Evolutionary conservation across 2,888 invertebrate species (phyloP).

Genomic region (Yponomeuta malinellus): DNA sequence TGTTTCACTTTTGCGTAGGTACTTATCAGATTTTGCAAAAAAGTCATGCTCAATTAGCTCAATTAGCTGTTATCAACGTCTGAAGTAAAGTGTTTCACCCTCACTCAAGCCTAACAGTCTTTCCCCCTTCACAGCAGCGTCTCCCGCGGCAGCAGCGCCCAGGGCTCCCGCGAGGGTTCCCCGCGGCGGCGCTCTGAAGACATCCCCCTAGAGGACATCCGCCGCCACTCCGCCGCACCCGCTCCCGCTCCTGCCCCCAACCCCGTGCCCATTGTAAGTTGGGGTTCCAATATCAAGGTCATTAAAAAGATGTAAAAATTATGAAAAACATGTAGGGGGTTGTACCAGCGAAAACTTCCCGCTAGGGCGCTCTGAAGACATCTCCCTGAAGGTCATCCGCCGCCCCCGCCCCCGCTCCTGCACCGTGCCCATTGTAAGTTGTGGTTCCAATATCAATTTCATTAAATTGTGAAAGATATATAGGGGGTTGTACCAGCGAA

Average conservation of each 20-base stretch:
- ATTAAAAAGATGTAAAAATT: too few relatives aligned
- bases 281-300: background rate
- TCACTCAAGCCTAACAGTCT: background rate
- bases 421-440: slow-evolving; percentile 15
- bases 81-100: background rate
- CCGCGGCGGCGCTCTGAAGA: slow-evolving; percentile 87
- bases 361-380: slow-evolving; percentile 75
- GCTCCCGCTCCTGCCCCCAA: slow-evolving; percentile 72
- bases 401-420: slow-evolving; percentile 72
- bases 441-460: too few relatives aligned
- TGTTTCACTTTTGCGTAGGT: too few relatives aligned
- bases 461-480: too few relatives aligned
- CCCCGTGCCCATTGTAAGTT: slow-evolving; percentile 28
- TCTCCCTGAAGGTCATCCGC: slow-evolving; percentile 86
- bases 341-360: too few relatives aligned
- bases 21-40: too few relatives aligned
- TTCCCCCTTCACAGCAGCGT: slow-evolving; percentile 40
- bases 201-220: slow-evolving; percentile 87
- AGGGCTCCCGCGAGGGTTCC: slow-evolving; percentile 82
- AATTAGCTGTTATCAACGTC: too few relatives aligned
- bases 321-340: too few relatives aligned
- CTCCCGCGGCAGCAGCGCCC: slow-evolving; percentile 58
- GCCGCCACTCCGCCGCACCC: slow-evolving; percentile 70
- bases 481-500: too few relatives aligned
- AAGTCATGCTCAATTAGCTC: too few relatives aligned